These are phyloP conservation scores for Sander vitreus DNA, from an alignment of 2,113 vertebrate genomes.

Conservation along the genomic window DNA sequence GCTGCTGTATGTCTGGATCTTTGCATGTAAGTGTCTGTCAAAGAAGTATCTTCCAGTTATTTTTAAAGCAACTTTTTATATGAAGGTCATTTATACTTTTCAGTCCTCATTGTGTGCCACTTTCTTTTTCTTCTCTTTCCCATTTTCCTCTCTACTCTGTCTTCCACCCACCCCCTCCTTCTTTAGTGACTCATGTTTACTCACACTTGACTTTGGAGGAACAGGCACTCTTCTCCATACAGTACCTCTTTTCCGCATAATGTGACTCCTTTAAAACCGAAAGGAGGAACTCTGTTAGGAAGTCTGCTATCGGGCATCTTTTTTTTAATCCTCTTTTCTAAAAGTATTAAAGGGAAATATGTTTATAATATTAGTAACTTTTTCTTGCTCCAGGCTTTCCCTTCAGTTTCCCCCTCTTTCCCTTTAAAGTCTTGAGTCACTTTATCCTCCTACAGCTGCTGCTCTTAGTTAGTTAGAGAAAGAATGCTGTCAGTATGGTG, in stretches of 20 bases:
- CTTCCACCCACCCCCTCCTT: constrained; percentile 13
- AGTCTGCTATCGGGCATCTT: neutral
- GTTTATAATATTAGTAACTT: neutral
- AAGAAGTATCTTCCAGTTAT: neutral
- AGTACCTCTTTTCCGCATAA: neutral
- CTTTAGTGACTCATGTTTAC: constrained; percentile 71
- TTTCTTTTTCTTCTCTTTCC: constrained; percentile 3
- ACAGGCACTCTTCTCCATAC: constrained; percentile 6
- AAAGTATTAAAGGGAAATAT: constrained; percentile 25
- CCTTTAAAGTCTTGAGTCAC: constrained; percentile 47
- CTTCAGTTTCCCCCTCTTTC: constrained; percentile 3
- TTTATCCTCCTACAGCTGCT: constrained; percentile 36
- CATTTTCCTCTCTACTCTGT: constrained; percentile 11
- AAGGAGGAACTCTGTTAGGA: constrained; percentile 6
- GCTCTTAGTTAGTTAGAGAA: constrained; percentile 24
- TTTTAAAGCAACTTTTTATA: constrained; percentile 22
- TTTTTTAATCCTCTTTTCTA: neutral
- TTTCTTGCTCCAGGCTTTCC: constrained; percentile 5
- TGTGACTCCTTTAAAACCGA: constrained; percentile 12
- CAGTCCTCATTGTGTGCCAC: constrained; percentile 1
- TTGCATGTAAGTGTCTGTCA: constrained; percentile 4
- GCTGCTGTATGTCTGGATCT: neutral
- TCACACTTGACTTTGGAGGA: constrained; percentile 49
- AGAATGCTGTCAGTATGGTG: constrained; percentile 25
- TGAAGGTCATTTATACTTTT: constrained; percentile 7